Evolutionary conservation across 2,113 vertebrate species (phyloP).

Genomic region (Dolichallabes microphthalmus): DNA sequence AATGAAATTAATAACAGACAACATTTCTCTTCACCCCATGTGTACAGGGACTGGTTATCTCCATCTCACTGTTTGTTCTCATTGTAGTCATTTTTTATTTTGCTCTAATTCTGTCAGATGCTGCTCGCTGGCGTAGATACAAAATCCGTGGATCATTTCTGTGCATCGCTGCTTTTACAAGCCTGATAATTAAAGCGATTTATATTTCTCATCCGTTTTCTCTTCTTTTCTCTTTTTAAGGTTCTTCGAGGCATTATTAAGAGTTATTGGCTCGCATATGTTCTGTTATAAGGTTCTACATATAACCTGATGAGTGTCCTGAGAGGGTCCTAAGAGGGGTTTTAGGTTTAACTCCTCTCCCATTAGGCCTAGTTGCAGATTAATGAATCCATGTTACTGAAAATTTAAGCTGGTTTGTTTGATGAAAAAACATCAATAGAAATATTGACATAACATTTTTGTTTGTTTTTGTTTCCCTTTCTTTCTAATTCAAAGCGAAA

Average conservation of each 20-base stretch:
- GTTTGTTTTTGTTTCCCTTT: not conserved
- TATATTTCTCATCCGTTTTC: not conserved
- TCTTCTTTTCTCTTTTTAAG: not conserved
- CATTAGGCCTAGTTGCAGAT: not conserved
- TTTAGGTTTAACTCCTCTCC: not conserved
- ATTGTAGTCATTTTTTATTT: conserved; percentile 16
- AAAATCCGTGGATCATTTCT: not conserved
- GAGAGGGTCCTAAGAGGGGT: not conserved
- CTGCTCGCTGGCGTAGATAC: not conserved
- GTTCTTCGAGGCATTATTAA: not conserved
- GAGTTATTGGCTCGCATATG: not conserved
- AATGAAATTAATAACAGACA: not conserved
- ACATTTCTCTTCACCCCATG: not conserved
- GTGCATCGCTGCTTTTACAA: not conserved
- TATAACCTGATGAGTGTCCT: not conserved
- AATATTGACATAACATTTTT: not conserved
- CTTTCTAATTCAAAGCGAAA: not conserved
- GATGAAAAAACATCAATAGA: not conserved
- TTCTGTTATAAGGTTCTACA: not conserved
- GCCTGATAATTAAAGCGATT: not conserved
- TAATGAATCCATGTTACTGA: not conserved
- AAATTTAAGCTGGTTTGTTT: not conserved
- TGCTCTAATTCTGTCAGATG: not conserved
- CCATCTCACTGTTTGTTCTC: conserved; percentile 11
- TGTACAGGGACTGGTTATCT: not conserved